Evolutionary conservation across 2,113 vertebrate species (phyloP).

Genomic region (Ia io): DNA sequence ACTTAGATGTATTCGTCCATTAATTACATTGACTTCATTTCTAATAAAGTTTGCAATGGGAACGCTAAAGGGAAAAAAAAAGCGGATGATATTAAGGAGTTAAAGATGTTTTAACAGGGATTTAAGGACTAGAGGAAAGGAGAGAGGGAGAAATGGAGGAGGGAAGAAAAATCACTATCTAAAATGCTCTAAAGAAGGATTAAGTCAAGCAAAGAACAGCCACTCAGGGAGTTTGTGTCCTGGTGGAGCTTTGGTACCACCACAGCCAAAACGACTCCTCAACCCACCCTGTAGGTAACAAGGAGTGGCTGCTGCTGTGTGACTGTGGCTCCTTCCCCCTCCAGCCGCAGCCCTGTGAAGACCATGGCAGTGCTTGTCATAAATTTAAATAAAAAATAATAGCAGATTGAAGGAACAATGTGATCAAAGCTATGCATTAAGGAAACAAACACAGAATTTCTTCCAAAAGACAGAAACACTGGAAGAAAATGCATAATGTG

Average conservation of each 20-base stretch:
- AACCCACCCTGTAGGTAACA: background rate
- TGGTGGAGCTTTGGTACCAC: fast-evolving
- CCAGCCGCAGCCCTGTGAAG: background rate
- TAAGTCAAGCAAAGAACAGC: background rate
- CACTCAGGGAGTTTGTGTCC: background rate
- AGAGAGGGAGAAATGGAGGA: background rate
- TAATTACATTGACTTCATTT: background rate
- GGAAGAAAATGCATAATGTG: background rate
- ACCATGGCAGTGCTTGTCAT: background rate
- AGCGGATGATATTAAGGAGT: background rate
- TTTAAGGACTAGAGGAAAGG: background rate
- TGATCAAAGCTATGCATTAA: background rate
- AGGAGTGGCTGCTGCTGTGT: fast-evolving
- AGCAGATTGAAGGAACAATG: background rate
- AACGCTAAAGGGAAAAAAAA: background rate
- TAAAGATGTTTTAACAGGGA: background rate
- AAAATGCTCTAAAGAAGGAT: background rate
- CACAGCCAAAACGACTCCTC: background rate
- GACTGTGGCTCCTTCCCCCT: too few species aligned
- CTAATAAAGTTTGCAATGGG: background rate
- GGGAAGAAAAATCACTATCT: background rate
- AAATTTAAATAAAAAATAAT: background rate
- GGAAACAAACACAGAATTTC: background rate
- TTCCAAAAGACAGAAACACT: background rate
- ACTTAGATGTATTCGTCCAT: background rate